Percentiles rank a stretch among this genome's conserved stretches.
Evolutionary conservation across 2,113 vertebrate genomes (phyloP).

Genomic region (Stigmatopora argus): DNA sequence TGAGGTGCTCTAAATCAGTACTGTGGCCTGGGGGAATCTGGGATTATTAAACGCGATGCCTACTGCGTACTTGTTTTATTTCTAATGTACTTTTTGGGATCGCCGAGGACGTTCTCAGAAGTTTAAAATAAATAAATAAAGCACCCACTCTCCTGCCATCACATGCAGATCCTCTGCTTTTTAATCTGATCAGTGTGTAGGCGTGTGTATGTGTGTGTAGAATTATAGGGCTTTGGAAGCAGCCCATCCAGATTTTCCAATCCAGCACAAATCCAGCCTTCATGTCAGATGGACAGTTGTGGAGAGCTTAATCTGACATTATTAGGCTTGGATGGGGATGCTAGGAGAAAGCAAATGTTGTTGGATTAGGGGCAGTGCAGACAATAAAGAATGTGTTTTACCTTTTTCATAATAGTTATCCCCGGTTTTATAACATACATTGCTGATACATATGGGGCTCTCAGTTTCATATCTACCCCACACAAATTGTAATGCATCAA

Average conservation of each 20-base stretch:
- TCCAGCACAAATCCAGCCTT: conserved; percentile 65
- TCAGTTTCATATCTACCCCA: conserved; percentile 18
- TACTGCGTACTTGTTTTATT: not conserved
- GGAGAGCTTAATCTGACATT: conserved; percentile 60
- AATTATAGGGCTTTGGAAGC: conserved; percentile 62
- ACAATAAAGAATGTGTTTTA: conserved; percentile 38
- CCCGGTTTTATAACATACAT: not conserved
- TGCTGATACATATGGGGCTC: not conserved
- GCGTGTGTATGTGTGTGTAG: conserved; percentile 38
- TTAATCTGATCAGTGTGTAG: conserved; percentile 49
- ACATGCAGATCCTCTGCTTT: conserved; percentile 32
- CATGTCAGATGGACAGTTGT: conserved; percentile 66
- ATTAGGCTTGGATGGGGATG: conserved; percentile 46
- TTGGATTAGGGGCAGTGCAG: conserved; percentile 53
- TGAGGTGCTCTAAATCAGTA: conserved; percentile 48
- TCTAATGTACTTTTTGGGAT: not conserved
- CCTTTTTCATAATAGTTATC: conserved; percentile 28
- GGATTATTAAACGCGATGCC: conserved; percentile 17
- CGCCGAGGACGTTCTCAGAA: conserved; percentile 22
- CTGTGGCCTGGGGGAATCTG: conserved; percentile 40
- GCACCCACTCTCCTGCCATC: conserved; percentile 2
- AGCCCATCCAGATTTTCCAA: conserved; percentile 65
- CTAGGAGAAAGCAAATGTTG: conserved; percentile 32
- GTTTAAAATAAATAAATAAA: conserved; percentile 11
- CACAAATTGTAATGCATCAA: conserved; percentile 24